These are phyloP conservation scores for Pachymerium ferrugineum DNA, from an alignment of 2,888 invertebrate species.

Conservation along the genomic window DNA sequence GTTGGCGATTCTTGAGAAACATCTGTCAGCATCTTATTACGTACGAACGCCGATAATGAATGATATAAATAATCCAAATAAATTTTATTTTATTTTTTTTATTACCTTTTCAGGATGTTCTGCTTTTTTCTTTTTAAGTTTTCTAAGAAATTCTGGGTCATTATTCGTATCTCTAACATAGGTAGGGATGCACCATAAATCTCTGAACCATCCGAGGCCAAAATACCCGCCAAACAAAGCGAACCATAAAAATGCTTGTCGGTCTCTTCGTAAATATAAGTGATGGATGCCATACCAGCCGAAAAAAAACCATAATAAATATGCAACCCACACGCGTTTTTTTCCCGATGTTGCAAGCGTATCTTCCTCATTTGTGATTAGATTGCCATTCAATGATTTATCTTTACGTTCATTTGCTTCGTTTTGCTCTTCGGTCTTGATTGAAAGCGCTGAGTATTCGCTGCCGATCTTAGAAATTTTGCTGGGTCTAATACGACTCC, in stretches of 20 bases:
- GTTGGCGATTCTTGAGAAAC: background rate
- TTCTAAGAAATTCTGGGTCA: constrained; percentile 42
- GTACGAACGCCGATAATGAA: no score
- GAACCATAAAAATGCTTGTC: constrained; percentile 87
- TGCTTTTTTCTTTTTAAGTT: constrained; percentile 59
- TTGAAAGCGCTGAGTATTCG: no score
- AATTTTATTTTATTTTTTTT: no score
- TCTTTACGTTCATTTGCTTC: no score
- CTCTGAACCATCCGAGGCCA: constrained; percentile 79
- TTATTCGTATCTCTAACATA: constrained; percentile 66
- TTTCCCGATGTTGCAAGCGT: no score
- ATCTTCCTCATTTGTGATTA: no score
- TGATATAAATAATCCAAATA: no score
- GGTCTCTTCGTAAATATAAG: constrained; percentile 78
- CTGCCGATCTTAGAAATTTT: no score
- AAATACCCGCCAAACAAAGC: constrained; percentile 77
- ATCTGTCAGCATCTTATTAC: background rate
- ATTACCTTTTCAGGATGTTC: constrained; percentile 49
- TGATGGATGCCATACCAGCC: constrained; percentile 87
- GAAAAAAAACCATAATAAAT: constrained; percentile 78
- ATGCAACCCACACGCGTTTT: constrained; percentile 60
- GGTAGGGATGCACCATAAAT: constrained; percentile 73
- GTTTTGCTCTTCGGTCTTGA: no score
- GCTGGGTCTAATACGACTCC: no score
- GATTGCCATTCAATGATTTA: no score